Percentiles rank a stretch among this genome's conserved stretches.
phyloP scores from a whole-genome alignment of 2,797 vertebrate species.

The Neosalanx taihuensis region DNA sequence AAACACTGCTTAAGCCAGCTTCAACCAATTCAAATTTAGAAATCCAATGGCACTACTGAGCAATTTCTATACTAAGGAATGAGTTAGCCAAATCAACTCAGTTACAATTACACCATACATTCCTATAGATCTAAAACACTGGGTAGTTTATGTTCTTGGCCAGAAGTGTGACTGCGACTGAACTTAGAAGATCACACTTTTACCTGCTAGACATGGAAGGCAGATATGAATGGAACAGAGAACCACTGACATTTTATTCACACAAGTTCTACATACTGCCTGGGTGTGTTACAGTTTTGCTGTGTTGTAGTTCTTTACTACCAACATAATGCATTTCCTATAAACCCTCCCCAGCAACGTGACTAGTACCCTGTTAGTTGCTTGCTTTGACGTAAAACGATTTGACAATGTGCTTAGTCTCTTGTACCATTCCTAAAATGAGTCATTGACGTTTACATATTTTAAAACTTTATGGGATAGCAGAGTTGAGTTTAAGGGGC shows the following conservation, averaged over 20 bases:
- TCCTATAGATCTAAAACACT: conserved; percentile 18
- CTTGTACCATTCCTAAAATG: conserved; percentile 6
- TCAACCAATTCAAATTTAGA: no score
- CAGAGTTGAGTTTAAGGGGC: conserved; percentile 10
- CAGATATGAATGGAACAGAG: conserved; percentile 29
- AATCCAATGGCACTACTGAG: no score
- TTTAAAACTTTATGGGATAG: no score
- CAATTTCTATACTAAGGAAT: no score
- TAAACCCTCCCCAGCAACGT: conserved; percentile 21
- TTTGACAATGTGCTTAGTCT: conserved; percentile 12
- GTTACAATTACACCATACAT: neutral
- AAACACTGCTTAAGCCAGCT: no score
- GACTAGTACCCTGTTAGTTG: conserved; percentile 21
- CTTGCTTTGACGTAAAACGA: conserved; percentile 16
- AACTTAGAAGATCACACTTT: conserved; percentile 19
- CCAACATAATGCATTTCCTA: conserved; percentile 20
- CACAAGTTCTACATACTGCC: conserved; percentile 25
- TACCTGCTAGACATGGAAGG: conserved; percentile 25
- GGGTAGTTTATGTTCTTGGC: neutral
- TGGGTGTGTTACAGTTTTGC: neutral
- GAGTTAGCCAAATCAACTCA: no score
- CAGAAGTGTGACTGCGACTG: conserved; percentile 2
- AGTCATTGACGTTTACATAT: neutral
- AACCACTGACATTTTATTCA: conserved; percentile 20
- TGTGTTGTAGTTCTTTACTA: conserved; percentile 20